Evolutionary conservation across 2,797 vertebrate genomes (phyloP), one percentile per base, ranked within the genome.

Genomic region (Dermochelys coriacea): DNA sequence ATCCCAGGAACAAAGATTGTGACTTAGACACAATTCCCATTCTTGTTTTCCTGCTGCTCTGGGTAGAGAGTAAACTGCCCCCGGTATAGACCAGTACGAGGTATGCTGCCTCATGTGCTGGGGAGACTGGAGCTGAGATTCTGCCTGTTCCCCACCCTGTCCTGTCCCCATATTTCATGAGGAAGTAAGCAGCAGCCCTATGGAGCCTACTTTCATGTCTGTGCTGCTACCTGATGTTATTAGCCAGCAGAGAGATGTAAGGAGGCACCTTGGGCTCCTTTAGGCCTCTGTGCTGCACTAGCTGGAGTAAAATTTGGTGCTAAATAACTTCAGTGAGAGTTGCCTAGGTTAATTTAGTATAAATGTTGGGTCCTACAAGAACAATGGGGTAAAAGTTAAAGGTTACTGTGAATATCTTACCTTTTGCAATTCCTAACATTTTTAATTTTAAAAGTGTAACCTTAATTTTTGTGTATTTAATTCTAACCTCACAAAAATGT

Each of bases 81-180:
- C 0, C 4, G 14, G 51, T 10, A 25, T 1, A 49, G 74, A 74
- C 45, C 14, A 77, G 0, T 37, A n/a, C 1, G 2, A 45, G 25
- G 4, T 31, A 77, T 31, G 12, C 41, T 77, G 27, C 23, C 31
- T 1, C 0, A 34, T 0, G 0, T 16, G 37, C 77, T 92, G 82
- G n/a, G 93, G 82, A 92, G 91, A 27, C 29, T 7, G 51, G 80
- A 50, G 71, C 34, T 31, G 50, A 77, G 23, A 21, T 12, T 77
- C 21, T 85, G 45, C 21, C 61, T 52, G 81, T 57, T n/a, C 0
- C 0, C 41, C 18, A 0, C 55, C 34, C 80, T 52, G 10, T 86
- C 41, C 3, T 12, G 15, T n/a, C 45, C 57, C 86, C 47, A 80
- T 74, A 7, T 34, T 80, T 68, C 29, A 41, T 4, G 1, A 1